Conservation (phyloP, 2,797 vertebrate genomes). For the Muscicapa striata region DNA sequence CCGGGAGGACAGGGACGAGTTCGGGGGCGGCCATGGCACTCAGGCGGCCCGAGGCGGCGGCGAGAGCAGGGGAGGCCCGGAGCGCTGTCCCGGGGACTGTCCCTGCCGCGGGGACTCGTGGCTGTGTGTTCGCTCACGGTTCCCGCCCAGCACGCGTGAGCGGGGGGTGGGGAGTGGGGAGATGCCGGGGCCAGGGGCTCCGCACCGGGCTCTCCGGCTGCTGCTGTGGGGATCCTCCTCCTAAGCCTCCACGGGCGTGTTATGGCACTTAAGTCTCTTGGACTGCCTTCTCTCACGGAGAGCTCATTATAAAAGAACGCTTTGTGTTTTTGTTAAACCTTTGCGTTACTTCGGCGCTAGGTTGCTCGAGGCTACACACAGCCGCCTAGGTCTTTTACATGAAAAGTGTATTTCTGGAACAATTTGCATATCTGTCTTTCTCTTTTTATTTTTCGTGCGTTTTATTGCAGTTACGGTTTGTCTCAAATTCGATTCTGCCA, state of each 20-base stretch:
- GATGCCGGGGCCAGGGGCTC: fast-evolving
- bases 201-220: fast-evolving
- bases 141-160: background rate
- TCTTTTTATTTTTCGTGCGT: background rate
- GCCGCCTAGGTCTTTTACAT: background rate
- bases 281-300: background rate
- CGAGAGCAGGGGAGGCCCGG: background rate
- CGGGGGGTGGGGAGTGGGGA: background rate
- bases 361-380: background rate
- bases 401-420: background rate
- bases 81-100: background rate
- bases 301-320: background rate
- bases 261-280: background rate
- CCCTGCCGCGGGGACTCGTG: background rate
- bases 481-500: background rate
- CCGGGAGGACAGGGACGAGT: no score
- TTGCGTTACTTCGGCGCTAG: background rate
- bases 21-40: background rate
- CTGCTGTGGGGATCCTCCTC: background rate
- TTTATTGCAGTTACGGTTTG: background rate
- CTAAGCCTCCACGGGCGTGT: background rate
- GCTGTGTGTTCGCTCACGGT: background rate
- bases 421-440: background rate
- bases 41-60: background rate
- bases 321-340: background rate